Conservation (phyloP, 2,888 invertebrate genomes). For the Tetropium fuscum region DNA sequence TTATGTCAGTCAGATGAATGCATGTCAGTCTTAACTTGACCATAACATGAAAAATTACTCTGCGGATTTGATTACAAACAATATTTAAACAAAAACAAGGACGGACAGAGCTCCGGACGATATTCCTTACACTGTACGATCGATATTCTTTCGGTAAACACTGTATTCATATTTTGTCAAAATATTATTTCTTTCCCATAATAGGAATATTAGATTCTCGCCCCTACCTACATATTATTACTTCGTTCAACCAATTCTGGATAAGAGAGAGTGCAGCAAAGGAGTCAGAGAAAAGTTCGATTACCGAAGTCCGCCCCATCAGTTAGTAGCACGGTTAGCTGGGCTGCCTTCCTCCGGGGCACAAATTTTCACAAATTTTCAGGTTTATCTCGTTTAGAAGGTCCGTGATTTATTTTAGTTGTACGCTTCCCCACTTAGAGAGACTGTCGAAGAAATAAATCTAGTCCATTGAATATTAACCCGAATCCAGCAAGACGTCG, state of each 20-base stretch:
- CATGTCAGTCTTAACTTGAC: no score
- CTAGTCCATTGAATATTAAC: constrained; percentile 31
- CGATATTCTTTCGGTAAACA: no score
- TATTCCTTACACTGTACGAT: no score
- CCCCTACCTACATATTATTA: neutral
- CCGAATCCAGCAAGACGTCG: neutral
- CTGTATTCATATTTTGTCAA: no score
- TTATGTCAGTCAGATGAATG: no score
- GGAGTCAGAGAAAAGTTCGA: constrained; percentile 12
- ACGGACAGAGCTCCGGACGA: no score
- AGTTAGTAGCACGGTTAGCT: constrained; percentile 1
- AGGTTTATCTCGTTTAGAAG: constrained; percentile 29
- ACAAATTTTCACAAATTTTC: constrained; percentile 43
- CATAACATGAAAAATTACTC: no score
- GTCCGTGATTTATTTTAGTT: constrained; percentile 37
- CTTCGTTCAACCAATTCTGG: constrained; percentile 11
- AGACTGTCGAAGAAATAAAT: constrained; percentile 28
- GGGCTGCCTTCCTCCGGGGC: constrained; percentile 7
- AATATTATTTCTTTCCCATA: neutral
- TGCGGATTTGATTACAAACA: no score
- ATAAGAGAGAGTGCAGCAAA: neutral
- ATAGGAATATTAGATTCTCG: neutral
- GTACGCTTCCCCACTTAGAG: constrained; percentile 26
- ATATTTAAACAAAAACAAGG: no score
- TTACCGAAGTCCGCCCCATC: constrained; percentile 13